Conservation (phyloP, 1,140 invertebrate species). For the Meteorus sp. region DNA sequence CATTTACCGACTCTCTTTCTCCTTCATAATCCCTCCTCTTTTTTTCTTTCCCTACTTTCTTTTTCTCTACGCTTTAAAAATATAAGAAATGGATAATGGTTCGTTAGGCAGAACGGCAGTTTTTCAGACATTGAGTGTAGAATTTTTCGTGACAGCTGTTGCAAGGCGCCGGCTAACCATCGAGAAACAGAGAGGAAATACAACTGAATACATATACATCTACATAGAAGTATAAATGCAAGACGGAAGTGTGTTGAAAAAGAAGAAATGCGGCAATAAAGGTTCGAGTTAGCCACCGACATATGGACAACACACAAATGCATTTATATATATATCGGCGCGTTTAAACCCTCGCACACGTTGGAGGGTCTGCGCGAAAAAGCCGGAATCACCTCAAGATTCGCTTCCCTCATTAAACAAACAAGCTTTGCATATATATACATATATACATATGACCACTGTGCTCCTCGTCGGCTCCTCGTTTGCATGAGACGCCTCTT, state of each 20-base stretch:
- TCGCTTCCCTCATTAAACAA: slow-evolving; percentile 57
- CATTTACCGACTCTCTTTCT: too few species aligned
- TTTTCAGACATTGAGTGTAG: slow-evolving; percentile 43
- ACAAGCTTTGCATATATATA: slow-evolving; percentile 50
- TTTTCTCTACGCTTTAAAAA: too few species aligned
- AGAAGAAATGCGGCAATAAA: slow-evolving; percentile 1
- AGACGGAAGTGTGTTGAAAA: slow-evolving; percentile 22
- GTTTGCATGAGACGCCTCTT: slow-evolving; percentile 23
- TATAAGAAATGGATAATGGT: slow-evolving; percentile 39
- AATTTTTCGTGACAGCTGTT: slow-evolving; percentile 44
- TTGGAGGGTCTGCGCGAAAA: slow-evolving; percentile 36
- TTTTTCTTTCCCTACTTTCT: too few species aligned
- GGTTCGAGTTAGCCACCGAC: background rate
- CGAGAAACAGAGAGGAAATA: too few species aligned
- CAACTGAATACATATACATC: background rate
- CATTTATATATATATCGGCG: background rate
- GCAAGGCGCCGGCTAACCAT: slow-evolving; percentile 21
- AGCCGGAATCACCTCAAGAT: slow-evolving; percentile 48
- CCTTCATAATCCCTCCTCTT: too few species aligned
- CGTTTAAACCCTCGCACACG: too few species aligned
- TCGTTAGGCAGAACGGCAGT: slow-evolving; percentile 54
- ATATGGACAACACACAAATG: background rate
- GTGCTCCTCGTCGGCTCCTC: background rate
- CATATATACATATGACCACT: slow-evolving; percentile 25
- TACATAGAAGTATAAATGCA: slow-evolving; percentile 2